Evolutionary conservation across 1,140 invertebrate species (phyloP), one percentile per base, ranked within the genome.

Genomic region (Papilio aristodemus): DNA sequence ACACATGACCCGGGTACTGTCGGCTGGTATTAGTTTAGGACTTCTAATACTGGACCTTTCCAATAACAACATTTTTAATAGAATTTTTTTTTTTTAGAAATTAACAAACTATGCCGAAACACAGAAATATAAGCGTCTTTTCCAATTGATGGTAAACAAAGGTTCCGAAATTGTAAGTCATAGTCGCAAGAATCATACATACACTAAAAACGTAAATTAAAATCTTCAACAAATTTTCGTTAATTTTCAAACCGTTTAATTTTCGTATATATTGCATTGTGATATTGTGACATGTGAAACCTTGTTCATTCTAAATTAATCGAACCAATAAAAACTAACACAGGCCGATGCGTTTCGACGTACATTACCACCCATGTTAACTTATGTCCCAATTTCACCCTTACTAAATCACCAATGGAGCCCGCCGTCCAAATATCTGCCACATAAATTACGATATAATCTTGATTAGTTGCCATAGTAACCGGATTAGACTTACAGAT

Each of bases 321-420:
- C 19, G 46, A 50, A 50, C 7, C 17, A 50, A 50, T 50, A 50
- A 50, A 50, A 46, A 50, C 19, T 9, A 50, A 22, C 46, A 50
- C 19, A 50, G 19, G 43, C 7, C 19, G n/a, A 46, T 17, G 14
- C 46, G 25, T 25, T 58, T 58, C 25, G 6, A 58, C 59, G 59
- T 62, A 27, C 59, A 62, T 62, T 62, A 36, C 32, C 36, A 13
- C 14, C 11, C 27, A 36, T 36, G 32, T 62, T 39, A 39, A 62
- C 59, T 62, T 62, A 69, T 63, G 41, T 63, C 22, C 59, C 59
- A 70, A 70, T 70, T 41, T 64, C 32, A 43, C 36, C 68, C 27
- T 50, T 66, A 70, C 69, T 70, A 70, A 70, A 66, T 70, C 69
- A 70, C 60, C 46, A 37, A 70, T 70, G 60, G 59, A 70, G 27